Percentiles rank a stretch among this genome's conserved stretches.
These are phyloP conservation scores for Sebastes cheni DNA, from an alignment of 2,797 vertebrate species.

Conservation along the genomic window DNA sequence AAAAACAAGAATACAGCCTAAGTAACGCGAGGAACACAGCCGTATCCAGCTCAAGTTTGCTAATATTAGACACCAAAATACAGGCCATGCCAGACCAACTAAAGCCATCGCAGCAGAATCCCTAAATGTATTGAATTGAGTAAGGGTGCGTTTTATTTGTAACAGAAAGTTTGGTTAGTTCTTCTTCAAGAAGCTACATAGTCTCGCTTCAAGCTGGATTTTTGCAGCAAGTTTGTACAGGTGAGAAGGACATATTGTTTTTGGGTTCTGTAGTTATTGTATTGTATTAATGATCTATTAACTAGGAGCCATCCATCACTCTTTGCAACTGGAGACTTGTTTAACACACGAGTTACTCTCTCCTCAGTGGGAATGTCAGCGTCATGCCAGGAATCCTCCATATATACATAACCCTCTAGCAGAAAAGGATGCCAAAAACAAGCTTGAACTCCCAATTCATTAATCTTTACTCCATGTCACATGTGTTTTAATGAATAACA, in stretches of 20 bases:
- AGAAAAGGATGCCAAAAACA: neutral
- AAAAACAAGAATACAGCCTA: neutral
- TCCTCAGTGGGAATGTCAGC: neutral
- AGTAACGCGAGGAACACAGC: neutral
- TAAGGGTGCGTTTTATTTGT: neutral
- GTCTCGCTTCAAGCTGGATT: neutral
- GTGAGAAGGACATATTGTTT: neutral
- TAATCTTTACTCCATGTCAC: neutral
- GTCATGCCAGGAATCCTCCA: neutral
- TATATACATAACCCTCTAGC: neutral
- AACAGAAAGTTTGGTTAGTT: neutral
- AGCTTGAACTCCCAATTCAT: neutral
- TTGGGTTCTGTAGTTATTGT: neutral
- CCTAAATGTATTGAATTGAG: neutral
- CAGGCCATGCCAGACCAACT: too few relatives aligned
- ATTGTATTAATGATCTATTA: neutral
- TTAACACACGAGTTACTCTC: neutral
- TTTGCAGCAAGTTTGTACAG: neutral
- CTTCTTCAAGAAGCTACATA: neutral
- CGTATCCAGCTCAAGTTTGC: neutral
- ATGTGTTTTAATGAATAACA: slow-evolving; percentile 1
- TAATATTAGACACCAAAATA: neutral
- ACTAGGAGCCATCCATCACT: slow-evolving; percentile 1
- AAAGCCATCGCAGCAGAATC: neutral
- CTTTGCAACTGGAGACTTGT: neutral